Evolutionary conservation across 2,797 vertebrate genomes (phyloP), one percentile per base, ranked within the genome.

Genomic region (Manis crassicaudata): DNA sequence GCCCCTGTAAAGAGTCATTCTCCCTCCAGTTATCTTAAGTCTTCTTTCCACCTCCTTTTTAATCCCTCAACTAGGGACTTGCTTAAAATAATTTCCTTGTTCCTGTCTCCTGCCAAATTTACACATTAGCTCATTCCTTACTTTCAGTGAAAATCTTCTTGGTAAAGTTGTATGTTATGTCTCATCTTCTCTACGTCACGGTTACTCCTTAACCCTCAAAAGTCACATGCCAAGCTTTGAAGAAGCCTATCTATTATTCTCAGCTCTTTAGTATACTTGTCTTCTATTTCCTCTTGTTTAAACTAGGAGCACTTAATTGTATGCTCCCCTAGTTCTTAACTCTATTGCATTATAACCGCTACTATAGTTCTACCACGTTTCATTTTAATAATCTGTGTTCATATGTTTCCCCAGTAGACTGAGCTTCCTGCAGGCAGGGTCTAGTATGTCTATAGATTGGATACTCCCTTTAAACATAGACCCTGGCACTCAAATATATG

Each of bases 361-460:
- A 17, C 56, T 58, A 35, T 18, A 77, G 7, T 73, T n/a, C 21
- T 35, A 75, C 10, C 37, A 58, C 25, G 3, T 25, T 43, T 8
- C 80, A 75, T 62, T 87, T 82, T 88, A 80, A 29, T 86, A 27
- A 50, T 29, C 29, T 77, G 16, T 68, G 5, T 72, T 91, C 20
- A 25, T 37, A 29, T 32, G 27, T 92, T 94, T 90, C 52, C 23
- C 43, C 3, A 29, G 27, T n/a, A 81, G 40, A 29, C 63, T 72
- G 54, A 83, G 60, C 21, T 96, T 72, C 50, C 90, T 63, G 35
- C 92, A 89, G 46, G 52, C 25, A 94, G n/a, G 8, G 52, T 73
- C 25, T 56, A 62, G 16, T 32, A 62, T 72, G 52, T 72, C 16
- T 35, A 25, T 29, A 62, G 68, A 79, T 46, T 13, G 16, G 75